phyloP scores from a whole-genome alignment of 1,140 invertebrate genomes.

The Contarinia nasturtii region DNA sequence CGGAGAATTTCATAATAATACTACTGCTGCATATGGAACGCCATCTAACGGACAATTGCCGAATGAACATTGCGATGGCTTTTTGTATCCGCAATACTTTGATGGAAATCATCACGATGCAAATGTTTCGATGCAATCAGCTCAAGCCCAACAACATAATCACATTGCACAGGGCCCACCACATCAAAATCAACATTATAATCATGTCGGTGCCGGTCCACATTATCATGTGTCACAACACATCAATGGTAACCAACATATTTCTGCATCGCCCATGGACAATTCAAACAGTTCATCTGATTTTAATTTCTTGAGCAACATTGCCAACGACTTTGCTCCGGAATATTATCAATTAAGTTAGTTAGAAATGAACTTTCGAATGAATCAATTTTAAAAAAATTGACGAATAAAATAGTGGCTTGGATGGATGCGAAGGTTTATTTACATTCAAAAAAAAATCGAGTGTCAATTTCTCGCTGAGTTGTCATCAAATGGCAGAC shows the following conservation, averaged over 20 bases:
- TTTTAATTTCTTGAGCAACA: conserved; percentile 77
- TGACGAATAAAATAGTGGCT: too few species aligned
- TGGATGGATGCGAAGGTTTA: too few species aligned
- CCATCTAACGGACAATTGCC: background rate
- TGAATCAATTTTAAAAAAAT: too few species aligned
- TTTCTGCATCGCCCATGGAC: conserved; percentile 27
- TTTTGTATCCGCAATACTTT: background rate
- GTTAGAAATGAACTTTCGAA: background rate
- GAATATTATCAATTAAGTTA: conserved; percentile 53
- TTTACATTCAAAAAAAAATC: too few species aligned
- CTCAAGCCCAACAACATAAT: background rate
- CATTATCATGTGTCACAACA: background rate
- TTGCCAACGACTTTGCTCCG: conserved; percentile 77
- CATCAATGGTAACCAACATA: conserved; percentile 7
- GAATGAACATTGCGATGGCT: background rate
- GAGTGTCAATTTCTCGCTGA: too few species aligned
- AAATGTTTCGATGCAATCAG: background rate
- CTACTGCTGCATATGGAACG: background rate
- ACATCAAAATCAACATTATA: background rate
- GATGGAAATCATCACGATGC: background rate
- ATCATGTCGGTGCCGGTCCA: background rate
- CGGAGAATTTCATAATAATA: background rate
- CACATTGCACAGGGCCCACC: background rate
- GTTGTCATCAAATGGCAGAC: too few species aligned
- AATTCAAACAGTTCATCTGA: conserved; percentile 79